Percentiles rank a stretch among this genome's conserved stretches.
phyloP scores from a whole-genome alignment of 2,113 vertebrate species.

The Eleginops maclovinus region DNA sequence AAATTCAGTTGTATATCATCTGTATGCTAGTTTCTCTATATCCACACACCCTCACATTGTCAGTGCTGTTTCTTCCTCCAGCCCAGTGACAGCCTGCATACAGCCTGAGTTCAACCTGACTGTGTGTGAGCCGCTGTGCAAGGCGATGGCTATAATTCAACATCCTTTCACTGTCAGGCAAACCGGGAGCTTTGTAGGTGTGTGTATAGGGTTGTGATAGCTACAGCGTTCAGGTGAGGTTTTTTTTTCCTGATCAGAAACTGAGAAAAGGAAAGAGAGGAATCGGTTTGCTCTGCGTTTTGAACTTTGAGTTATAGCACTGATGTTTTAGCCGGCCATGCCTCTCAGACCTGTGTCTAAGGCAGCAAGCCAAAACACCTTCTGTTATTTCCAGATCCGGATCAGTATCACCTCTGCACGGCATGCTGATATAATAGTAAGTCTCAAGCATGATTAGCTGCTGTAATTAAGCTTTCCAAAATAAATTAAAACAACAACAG shows the following conservation, averaged over 20 bases:
- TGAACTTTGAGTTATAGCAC: slow-evolving; percentile 66
- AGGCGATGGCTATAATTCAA: slow-evolving; percentile 69
- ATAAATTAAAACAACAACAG: slow-evolving; percentile 56
- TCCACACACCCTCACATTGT: slow-evolving; percentile 41
- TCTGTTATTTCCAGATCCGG: slow-evolving; percentile 65
- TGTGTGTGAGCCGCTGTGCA: slow-evolving; percentile 46
- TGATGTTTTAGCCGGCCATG: slow-evolving; percentile 36
- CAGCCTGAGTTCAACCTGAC: slow-evolving; percentile 48
- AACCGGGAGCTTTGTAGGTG: slow-evolving; percentile 46
- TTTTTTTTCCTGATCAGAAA: slow-evolving; percentile 44
- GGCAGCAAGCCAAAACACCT: slow-evolving; percentile 64
- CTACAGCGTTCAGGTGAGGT: slow-evolving; percentile 57
- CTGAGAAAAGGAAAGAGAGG: not conserved
- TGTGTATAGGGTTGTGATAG: slow-evolving; percentile 48
- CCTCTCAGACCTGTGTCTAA: slow-evolving; percentile 45
- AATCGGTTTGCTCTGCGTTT: slow-evolving; percentile 43
- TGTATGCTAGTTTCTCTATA: slow-evolving; percentile 29
- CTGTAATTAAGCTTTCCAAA: slow-evolving; percentile 71
- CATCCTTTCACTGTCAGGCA: slow-evolving; percentile 64
- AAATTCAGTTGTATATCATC: slow-evolving; percentile 1
- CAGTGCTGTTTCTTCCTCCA: slow-evolving; percentile 64
- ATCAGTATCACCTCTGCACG: slow-evolving; percentile 69
- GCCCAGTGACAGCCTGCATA: slow-evolving; percentile 64
- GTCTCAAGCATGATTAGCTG: slow-evolving; percentile 75
- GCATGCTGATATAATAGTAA: slow-evolving; percentile 73